Percentiles rank a stretch among this genome's conserved stretches.
Conservation (phyloP, 2,888 invertebrate species). For the Drosophila phalerata region DNA sequence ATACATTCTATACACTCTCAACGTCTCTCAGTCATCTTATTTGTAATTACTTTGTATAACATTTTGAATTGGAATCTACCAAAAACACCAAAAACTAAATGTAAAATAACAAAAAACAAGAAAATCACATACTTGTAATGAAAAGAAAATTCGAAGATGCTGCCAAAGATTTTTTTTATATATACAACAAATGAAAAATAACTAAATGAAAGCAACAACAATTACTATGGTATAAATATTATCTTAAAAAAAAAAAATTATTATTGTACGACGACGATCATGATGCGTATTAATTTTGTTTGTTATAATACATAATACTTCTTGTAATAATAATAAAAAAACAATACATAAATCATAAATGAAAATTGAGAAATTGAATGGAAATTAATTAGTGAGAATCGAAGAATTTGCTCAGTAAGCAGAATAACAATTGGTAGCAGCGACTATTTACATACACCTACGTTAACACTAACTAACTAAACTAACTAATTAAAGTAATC, state of each 20-base stretch:
- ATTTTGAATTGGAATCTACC: conserved; percentile 46
- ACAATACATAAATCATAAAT: conserved; percentile 14
- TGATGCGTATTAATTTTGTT: conserved; percentile 57
- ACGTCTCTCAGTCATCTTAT: conserved; percentile 51
- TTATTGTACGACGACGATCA: conserved; percentile 35
- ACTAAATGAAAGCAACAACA: conserved; percentile 36
- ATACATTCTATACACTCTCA: conserved; percentile 48
- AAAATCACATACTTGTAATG: conserved; percentile 33
- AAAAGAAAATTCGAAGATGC: conserved; percentile 67
- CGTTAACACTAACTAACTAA: conserved; percentile 32
- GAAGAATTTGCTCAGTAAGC: conserved; percentile 40
- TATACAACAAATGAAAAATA: conserved; percentile 36
- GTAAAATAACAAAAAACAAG: conserved; percentile 9
- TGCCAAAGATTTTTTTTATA: conserved; percentile 72
- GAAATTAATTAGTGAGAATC: conserved; percentile 37
- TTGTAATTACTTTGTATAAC: conserved; percentile 37
- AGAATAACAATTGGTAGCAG: conserved; percentile 29
- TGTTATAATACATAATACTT: conserved; percentile 31
- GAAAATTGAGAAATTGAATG: conserved; percentile 19
- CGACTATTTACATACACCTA: conserved; percentile 23
- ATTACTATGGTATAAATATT: conserved; percentile 49
- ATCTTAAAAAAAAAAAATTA: conserved; percentile 20
- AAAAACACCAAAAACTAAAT: conserved; percentile 47
- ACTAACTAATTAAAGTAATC: conserved; percentile 33
- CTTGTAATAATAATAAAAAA: conserved; percentile 36